These are phyloP conservation scores for Carollia perspicillata DNA, from an alignment of 2,113 vertebrate genomes.

Conservation along the genomic window DNA sequence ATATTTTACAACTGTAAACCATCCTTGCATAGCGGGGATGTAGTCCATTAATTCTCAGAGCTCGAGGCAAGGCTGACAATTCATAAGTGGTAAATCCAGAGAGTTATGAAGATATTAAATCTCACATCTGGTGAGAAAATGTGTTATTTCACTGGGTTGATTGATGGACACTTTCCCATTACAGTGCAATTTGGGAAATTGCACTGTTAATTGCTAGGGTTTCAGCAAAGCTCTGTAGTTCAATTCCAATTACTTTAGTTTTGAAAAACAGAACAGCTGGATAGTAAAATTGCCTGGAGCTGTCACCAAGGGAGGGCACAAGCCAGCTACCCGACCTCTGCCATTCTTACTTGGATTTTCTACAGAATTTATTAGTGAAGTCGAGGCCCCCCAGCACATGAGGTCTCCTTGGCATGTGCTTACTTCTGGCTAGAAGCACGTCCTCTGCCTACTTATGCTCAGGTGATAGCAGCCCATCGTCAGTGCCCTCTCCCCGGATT, in stretches of 20 bases:
- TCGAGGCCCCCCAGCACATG: neutral
- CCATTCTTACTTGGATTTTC: slow-evolving; percentile 44
- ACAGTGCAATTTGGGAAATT: slow-evolving; percentile 69
- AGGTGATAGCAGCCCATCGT: neutral
- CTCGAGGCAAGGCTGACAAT: slow-evolving; percentile 69
- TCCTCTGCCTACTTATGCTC: neutral
- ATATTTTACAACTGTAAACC: slow-evolving; percentile 73
- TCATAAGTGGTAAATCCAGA: slow-evolving; percentile 74
- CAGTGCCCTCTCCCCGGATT: neutral
- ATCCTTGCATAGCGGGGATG: slow-evolving; percentile 74
- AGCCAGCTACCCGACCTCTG: slow-evolving; percentile 38
- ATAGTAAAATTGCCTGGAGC: slow-evolving; percentile 70
- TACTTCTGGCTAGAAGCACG: slow-evolving; percentile 7
- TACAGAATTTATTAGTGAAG: slow-evolving; percentile 17
- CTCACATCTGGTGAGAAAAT: slow-evolving; percentile 78
- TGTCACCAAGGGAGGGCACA: slow-evolving; percentile 57
- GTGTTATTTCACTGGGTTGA: slow-evolving; percentile 73
- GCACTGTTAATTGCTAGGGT: slow-evolving; percentile 74
- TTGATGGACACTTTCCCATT: slow-evolving; percentile 74
- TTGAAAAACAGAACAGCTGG: slow-evolving; percentile 78
- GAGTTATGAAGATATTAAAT: slow-evolving; percentile 79
- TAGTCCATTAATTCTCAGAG: slow-evolving; percentile 75
- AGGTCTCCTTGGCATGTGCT: neutral
- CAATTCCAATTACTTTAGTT: slow-evolving; percentile 76
- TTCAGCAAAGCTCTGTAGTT: slow-evolving; percentile 73